phyloP scores from a whole-genome alignment of 2,113 vertebrate genomes.

The Crocuta crocuta region DNA sequence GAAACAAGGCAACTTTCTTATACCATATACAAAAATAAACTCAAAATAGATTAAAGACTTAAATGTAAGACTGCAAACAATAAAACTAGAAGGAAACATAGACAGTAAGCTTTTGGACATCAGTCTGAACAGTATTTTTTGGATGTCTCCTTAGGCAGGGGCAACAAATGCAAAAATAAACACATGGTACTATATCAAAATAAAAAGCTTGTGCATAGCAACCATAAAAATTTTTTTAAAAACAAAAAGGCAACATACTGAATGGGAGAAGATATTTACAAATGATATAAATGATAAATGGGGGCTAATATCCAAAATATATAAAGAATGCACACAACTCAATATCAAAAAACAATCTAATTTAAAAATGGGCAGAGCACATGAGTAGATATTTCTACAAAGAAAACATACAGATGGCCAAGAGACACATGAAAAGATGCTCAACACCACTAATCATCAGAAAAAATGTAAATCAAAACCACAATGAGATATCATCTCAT shows the following conservation, averaged over 20 bases:
- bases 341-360: neutral
- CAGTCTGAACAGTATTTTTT: neutral
- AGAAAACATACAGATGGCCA: neutral
- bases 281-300: neutral
- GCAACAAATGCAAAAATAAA: neutral
- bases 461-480: neutral
- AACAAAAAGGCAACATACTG: neutral
- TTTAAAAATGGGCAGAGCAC: neutral
- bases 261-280: neutral
- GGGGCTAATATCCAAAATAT: neutral
- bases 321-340: neutral
- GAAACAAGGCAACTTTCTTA: neutral
- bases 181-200: neutral
- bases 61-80: neutral
- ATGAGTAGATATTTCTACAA: neutral
- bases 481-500: neutral
- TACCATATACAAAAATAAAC: neutral
- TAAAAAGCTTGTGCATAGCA: neutral
- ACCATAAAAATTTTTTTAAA: neutral
- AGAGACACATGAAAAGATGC: neutral
- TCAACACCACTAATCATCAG: neutral
- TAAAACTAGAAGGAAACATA: neutral
- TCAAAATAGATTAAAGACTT: neutral
- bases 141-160: neutral
- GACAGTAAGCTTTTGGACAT: neutral